Evolutionary conservation across 2,888 invertebrate genomes (phyloP).

Genomic region (Drosophila koepferae): DNA sequence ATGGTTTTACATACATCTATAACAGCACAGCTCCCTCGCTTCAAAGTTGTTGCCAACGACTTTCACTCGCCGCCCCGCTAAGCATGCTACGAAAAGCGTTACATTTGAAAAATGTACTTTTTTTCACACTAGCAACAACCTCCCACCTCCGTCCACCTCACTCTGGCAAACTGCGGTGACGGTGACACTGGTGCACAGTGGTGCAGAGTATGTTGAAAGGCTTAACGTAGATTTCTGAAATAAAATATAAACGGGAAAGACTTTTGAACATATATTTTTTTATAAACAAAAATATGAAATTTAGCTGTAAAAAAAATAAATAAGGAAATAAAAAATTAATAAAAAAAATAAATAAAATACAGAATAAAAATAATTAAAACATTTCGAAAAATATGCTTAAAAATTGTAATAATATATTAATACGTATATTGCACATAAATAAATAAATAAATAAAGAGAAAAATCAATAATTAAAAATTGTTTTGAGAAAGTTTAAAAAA

Average conservation of each 20-base stretch:
- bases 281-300: too few relatives aligned
- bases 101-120: slow-evolving; percentile 83
- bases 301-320: too few relatives aligned
- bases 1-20: background rate
- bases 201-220: background rate
- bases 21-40: slow-evolving; percentile 8
- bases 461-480: too few relatives aligned
- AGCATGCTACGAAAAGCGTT: slow-evolving; percentile 66
- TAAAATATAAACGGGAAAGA: background rate
- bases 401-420: too few relatives aligned
- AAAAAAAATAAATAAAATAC: too few relatives aligned
- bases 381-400: too few relatives aligned
- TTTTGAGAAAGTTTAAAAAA: too few relatives aligned
- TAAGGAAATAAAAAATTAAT: too few relatives aligned
- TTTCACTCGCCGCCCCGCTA: slow-evolving; percentile 69
- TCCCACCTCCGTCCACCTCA: background rate
- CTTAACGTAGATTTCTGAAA: background rate
- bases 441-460: too few relatives aligned
- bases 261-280: too few relatives aligned
- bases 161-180: slow-evolving; percentile 8
- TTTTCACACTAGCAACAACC: slow-evolving; percentile 47
- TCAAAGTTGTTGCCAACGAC: slow-evolving; percentile 46
- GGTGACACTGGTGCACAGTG: slow-evolving; percentile 26
- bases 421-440: too few relatives aligned
- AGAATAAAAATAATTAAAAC: too few relatives aligned